Conservation (phyloP, 2,113 vertebrate species). For the Leucoraja erinaceus region DNA sequence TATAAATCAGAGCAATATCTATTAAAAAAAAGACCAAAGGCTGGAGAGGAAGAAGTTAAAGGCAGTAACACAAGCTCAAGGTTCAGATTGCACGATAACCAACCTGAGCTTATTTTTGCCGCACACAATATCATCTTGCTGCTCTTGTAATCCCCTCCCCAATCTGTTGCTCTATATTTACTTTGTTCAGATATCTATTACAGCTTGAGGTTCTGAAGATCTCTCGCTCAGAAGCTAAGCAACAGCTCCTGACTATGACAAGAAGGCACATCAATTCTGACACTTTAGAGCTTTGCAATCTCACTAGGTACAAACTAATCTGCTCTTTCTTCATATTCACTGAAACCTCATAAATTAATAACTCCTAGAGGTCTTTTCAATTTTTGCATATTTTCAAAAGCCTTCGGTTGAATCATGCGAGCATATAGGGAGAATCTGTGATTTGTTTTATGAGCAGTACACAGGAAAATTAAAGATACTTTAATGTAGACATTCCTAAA, state of each 20-base stretch:
- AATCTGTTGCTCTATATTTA: constrained; percentile 6
- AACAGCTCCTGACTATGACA: neutral
- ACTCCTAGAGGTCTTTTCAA: constrained; percentile 26
- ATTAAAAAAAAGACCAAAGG: neutral
- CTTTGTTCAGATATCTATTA: neutral
- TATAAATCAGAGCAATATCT: constrained; percentile 16
- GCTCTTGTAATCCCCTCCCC: neutral
- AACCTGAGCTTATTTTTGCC: neutral
- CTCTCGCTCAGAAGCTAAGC: neutral
- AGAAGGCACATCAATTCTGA: constrained; percentile 16
- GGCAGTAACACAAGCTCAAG: constrained; percentile 15
- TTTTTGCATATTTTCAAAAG: constrained; percentile 39
- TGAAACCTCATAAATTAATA: constrained; percentile 39
- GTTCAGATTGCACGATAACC: constrained; percentile 4
- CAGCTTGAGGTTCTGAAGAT: constrained; percentile 9
- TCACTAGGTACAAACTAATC: constrained; percentile 34
- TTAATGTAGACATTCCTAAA: constrained; percentile 39
- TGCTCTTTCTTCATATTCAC: constrained; percentile 17
- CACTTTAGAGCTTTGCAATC: constrained; percentile 24
- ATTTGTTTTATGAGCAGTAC: constrained; percentile 35
- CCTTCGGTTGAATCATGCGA: constrained; percentile 7
- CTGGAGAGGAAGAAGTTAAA: neutral
- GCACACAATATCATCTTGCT: neutral
- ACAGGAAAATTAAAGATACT: constrained; percentile 36
- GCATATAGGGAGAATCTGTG: constrained; percentile 38